Evolutionary conservation across 2,113 vertebrate species (phyloP).

Genomic region (Romanogobio albipinnatus): DNA sequence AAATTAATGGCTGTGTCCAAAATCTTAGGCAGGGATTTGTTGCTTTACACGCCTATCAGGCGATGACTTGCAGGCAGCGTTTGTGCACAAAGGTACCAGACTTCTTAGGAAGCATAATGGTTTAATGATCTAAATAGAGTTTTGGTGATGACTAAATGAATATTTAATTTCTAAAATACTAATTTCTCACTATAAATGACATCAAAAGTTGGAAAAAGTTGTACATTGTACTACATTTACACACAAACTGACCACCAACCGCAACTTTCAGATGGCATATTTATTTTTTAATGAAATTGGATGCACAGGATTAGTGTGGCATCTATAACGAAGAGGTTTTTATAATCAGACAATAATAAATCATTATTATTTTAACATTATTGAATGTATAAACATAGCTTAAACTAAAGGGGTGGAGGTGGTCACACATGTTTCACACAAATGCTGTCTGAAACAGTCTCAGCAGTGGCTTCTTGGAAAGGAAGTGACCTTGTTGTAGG

Average conservation of each 20-base stretch:
- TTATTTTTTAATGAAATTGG: background rate
- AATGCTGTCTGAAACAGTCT: background rate
- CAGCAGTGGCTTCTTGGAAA: background rate
- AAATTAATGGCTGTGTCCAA: background rate
- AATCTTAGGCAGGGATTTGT: too few species aligned
- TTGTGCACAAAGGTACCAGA: background rate
- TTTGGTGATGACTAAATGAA: background rate
- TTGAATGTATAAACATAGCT: background rate
- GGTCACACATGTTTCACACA: background rate
- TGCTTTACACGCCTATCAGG: too few species aligned
- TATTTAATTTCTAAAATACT: background rate
- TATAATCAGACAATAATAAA: background rate
- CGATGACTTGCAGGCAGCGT: too few species aligned
- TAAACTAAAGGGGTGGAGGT: background rate
- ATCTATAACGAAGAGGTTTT: background rate
- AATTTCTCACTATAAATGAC: background rate
- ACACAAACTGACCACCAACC: background rate
- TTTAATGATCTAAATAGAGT: background rate
- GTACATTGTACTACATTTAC: background rate
- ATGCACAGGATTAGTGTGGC: background rate
- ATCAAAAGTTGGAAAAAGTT: background rate
- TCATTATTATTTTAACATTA: background rate
- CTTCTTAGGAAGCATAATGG: background rate
- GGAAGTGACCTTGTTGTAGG: slow-evolving; percentile 33
- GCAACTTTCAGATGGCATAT: background rate